phyloP scores from a whole-genome alignment of 2,888 invertebrate species.

The Aporophyla nigra region DNA sequence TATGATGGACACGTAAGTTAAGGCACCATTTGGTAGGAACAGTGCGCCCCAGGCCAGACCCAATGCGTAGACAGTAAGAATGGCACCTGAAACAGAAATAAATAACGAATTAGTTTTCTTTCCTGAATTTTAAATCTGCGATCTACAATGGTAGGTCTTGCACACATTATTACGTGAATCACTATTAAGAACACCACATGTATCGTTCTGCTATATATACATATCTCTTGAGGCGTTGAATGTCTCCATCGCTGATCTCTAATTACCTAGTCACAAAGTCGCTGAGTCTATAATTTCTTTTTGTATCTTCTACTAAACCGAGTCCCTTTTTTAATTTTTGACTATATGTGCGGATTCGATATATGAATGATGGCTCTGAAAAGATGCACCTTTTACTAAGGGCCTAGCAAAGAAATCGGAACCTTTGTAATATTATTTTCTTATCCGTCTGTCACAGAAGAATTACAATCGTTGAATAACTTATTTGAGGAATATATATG shows the following conservation, averaged over 20 bases:
- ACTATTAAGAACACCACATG: not conserved
- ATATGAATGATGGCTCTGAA: too few species aligned
- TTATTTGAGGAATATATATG: too few species aligned
- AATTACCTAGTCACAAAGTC: not conserved
- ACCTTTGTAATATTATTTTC: too few species aligned
- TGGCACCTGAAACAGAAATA: conserved; percentile 74
- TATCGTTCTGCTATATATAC: not conserved
- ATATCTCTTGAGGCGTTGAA: not conserved
- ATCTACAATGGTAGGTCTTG: not conserved
- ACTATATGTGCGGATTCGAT: too few species aligned
- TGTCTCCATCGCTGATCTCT: not conserved
- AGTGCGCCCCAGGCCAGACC: conserved; percentile 76
- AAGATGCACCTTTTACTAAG: too few species aligned
- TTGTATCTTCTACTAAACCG: too few species aligned
- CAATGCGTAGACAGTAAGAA: conserved; percentile 74
- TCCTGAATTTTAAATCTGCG: not conserved
- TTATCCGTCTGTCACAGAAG: too few species aligned
- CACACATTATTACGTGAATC: not conserved
- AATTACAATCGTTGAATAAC: too few species aligned
- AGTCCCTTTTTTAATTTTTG: too few species aligned
- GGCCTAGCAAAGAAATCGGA: too few species aligned
- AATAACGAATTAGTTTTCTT: not conserved
- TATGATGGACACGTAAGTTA: conserved; percentile 80
- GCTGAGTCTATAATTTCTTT: not conserved
- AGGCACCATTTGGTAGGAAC: conserved; percentile 81